These are phyloP conservation scores for Drosophila subsilvestris DNA, from an alignment of 2,888 invertebrate genomes.

Conservation along the genomic window DNA sequence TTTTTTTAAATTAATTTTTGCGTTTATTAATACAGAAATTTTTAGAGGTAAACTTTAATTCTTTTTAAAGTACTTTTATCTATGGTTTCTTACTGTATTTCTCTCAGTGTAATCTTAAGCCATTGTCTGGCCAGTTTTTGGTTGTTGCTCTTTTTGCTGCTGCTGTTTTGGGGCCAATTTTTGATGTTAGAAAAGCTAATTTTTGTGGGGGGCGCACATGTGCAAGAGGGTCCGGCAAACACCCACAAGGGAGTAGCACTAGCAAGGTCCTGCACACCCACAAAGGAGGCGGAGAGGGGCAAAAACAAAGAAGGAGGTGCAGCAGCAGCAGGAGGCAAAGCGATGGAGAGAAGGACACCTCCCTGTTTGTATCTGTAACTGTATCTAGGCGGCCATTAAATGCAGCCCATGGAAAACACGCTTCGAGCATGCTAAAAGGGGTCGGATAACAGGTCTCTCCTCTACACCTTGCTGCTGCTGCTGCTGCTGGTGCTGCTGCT, in stretches of 20 bases:
- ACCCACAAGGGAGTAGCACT: conserved; percentile 3
- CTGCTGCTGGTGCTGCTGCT: not conserved
- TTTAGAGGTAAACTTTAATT: not conserved
- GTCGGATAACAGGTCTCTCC: conserved; percentile 43
- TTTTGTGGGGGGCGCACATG: conserved; percentile 41
- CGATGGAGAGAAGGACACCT: not conserved
- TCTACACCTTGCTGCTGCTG: not conserved
- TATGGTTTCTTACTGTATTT: not conserved
- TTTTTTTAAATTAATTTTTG: not conserved
- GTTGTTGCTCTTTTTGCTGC: conserved; percentile 1
- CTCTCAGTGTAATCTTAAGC: conserved; percentile 2
- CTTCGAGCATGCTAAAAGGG: conserved; percentile 61
- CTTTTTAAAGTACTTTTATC: not conserved
- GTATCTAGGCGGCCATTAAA: conserved; percentile 66
- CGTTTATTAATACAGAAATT: not conserved
- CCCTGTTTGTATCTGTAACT: conserved; percentile 37
- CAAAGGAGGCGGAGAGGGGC: not conserved
- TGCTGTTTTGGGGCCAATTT: conserved; percentile 37
- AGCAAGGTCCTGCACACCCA: not conserved
- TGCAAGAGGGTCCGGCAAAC: conserved; percentile 6
- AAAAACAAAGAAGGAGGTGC: not conserved
- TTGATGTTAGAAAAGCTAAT: conserved; percentile 56
- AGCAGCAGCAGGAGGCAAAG: not conserved
- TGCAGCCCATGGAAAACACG: conserved; percentile 56
- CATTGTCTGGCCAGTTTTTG: conserved; percentile 20